A percentile compares a stretch with the other conserved stretches of the same genome.
phyloP scores from a whole-genome alignment of 2,113 vertebrate species.

The Theristicus caerulescens region DNA sequence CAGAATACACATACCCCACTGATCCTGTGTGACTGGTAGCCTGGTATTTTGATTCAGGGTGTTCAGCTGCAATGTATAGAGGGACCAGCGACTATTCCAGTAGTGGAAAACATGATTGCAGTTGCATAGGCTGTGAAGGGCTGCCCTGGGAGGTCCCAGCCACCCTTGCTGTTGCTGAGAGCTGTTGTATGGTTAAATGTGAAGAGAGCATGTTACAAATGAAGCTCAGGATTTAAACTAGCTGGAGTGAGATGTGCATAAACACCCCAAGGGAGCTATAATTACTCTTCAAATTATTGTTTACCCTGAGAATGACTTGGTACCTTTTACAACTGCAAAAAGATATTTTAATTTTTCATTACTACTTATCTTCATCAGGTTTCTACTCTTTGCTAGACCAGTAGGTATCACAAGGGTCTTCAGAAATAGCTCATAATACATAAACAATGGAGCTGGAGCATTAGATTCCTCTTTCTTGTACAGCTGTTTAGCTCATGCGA shows the following conservation, averaged over 20 bases:
- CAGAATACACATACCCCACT: rapidly evolving
- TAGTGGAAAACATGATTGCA: rapidly evolving
- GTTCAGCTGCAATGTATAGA: rapidly evolving
- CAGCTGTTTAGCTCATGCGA: neutral
- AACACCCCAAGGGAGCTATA: neutral
- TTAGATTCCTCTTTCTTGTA: neutral
- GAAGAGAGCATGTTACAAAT: rapidly evolving
- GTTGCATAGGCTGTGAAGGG: neutral
- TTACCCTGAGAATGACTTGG: neutral
- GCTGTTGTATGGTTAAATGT: rapidly evolving
- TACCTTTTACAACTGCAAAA: neutral
- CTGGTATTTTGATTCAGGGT: neutral
- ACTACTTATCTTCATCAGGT: neutral
- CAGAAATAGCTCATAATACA: neutral
- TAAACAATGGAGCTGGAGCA: neutral
- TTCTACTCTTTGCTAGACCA: neutral
- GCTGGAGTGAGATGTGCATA: neutral
- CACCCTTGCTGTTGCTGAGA: neutral
- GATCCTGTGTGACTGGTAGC: neutral
- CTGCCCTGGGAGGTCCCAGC: neutral
- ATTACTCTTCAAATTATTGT: neutral
- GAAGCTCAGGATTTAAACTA: neutral
- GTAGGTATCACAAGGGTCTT: neutral
- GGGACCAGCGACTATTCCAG: neutral
- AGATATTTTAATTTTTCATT: neutral